These are phyloP conservation scores for Portunus trituberculatus DNA, from an alignment of 1,140 invertebrate species.

Conservation along the genomic window DNA sequence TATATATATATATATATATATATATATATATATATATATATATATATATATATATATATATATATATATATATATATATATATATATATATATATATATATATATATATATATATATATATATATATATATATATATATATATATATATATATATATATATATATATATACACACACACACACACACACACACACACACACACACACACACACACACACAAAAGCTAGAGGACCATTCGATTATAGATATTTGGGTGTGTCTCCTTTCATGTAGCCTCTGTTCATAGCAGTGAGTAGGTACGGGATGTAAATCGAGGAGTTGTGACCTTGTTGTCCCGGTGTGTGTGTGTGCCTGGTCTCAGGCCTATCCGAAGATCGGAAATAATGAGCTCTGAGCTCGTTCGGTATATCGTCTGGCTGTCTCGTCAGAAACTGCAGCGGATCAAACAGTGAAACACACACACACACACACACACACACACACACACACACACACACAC, in stretches of 20 bases:
- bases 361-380: no score
- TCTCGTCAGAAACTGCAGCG: no score
- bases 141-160: not conserved
- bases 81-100: not conserved
- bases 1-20: no score
- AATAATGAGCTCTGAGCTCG: not conserved
- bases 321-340: no score
- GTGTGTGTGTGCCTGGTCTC: no score
- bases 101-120: slow-evolving; percentile 1
- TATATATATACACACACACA: not conserved
- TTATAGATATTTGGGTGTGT: not conserved
- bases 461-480: not conserved
- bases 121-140: slow-evolving; percentile 19
- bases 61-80: slow-evolving; percentile 19
- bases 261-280: not conserved
- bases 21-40: slow-evolving; percentile 26
- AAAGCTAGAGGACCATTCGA: not conserved
- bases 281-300: no score
- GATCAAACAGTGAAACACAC: no score
- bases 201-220: not conserved
- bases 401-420: no score
- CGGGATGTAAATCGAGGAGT: no score
- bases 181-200: not conserved
- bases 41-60: slow-evolving; percentile 19
- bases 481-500: not conserved